Conservation (phyloP, 2,888 invertebrate genomes). For the Junonia oenone region DNA sequence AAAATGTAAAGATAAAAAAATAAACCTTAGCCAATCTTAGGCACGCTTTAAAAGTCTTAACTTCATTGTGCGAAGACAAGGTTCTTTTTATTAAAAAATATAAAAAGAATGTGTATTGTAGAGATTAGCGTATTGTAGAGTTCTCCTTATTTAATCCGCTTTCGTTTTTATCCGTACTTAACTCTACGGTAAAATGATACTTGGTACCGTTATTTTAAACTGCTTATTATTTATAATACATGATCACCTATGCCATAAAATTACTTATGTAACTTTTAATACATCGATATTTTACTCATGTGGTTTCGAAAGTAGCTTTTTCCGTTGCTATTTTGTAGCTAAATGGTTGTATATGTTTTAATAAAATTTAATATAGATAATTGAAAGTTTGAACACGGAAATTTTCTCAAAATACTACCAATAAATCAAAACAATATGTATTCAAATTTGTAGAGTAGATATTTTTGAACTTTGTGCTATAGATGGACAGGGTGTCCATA, state of each 20-base stretch:
- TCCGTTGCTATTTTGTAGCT: too few species aligned
- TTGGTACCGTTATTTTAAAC: constrained; percentile 7
- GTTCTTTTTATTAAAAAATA: background rate
- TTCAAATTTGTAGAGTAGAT: too few species aligned
- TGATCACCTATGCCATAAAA: too few species aligned
- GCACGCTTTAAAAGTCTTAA: background rate
- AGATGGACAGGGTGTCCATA: too few species aligned
- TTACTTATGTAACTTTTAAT: background rate
- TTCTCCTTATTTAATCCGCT: constrained; percentile 10
- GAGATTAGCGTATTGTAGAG: constrained; percentile 5
- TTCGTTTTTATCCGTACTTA: constrained; percentile 5
- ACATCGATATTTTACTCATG: too few species aligned
- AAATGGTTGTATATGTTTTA: too few species aligned
- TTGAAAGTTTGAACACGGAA: too few species aligned
- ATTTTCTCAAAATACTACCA: too few species aligned
- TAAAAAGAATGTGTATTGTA: background rate
- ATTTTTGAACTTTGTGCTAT: too few species aligned
- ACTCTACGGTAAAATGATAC: constrained; percentile 1
- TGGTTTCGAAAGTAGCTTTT: too few species aligned
- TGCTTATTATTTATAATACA: background rate
- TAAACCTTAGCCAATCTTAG: background rate
- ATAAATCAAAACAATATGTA: too few species aligned
- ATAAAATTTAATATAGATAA: too few species aligned
- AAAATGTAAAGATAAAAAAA: background rate
- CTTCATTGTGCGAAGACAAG: background rate